These are phyloP conservation scores for Psephotus haematonotus DNA, from an alignment of 2,113 vertebrate species.

Conservation along the genomic window DNA sequence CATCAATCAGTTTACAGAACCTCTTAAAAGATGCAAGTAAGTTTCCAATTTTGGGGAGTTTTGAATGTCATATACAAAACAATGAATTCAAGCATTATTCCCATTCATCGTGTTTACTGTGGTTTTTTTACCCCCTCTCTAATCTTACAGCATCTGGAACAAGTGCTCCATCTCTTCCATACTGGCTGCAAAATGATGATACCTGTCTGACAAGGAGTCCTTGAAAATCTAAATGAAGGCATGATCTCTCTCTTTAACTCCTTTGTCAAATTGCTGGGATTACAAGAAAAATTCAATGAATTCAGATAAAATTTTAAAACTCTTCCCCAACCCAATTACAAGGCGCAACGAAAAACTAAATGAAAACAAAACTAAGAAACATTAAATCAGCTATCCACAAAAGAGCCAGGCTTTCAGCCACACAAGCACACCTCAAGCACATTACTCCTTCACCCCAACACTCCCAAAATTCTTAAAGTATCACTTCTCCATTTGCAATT, in stretches of 20 bases:
- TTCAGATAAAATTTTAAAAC: background rate
- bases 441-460: background rate
- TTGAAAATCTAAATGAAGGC: background rate
- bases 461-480: background rate
- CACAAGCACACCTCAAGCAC: background rate
- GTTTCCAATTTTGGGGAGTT: background rate
- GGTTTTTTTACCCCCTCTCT: rapidly evolving
- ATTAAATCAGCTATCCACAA: background rate
- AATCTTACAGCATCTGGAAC: background rate
- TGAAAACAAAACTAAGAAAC: background rate
- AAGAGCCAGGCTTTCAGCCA: background rate
- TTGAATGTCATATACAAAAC: background rate
- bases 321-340: background rate
- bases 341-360: background rate
- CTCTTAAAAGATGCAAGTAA: background rate
- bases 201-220: background rate
- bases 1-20: background rate
- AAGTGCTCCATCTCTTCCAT: background rate
- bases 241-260: background rate
- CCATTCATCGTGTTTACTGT: background rate
- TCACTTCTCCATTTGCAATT: background rate
- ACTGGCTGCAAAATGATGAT: background rate
- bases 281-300: background rate
- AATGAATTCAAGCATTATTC: background rate
- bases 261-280: background rate